Evolutionary conservation across 2,888 invertebrate species (phyloP), one percentile per base, ranked within the genome.

Genomic region (Anodontia alba): DNA sequence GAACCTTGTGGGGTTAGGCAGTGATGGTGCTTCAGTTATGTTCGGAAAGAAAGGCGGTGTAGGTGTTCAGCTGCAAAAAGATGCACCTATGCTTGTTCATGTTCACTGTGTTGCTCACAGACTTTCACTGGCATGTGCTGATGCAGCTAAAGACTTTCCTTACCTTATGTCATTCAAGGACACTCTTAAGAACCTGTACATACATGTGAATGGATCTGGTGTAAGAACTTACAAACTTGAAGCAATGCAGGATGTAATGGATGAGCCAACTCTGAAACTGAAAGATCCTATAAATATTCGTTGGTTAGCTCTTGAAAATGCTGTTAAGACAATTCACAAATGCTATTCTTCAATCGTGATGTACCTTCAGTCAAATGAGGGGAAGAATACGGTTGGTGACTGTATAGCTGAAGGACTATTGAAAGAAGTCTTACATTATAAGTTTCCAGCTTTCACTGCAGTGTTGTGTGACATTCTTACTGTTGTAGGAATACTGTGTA

Each of bases 91-190:
- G n/a, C 69, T 75, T 51, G 54, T 69, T 0, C 75, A 75, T 51
- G 68, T 75, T 29, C 75, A 75, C 68, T 75, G 75, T 68, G 46
- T 75, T 26, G 69, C 75, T 10, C 75, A 75, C 46, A 75, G 75
- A 69, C 51, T 75, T 15, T 51, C 75, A 3, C 49, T 75, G 1
- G 57, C 75, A 49, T 75, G 68, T 54, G 33, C 68, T 69, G 68
- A 75, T 33, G 68, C 69, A n/a, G 75, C 75, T n/a, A 67, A 46
- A n/a, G 67, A 26, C 74, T 23, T 74, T 67, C 62, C 73, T 7
- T 57, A 51, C 33, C 38, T 74, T 29, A 62, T 46, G n/a, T 42
- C 43, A 23, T 42, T 26, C n/a, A 67, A 68, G 36, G 49, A 66
- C 31, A 67, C 67, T 31, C 46, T 74, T 2, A 31, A 46, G 31